Conservation (phyloP, 2,113 vertebrate species). For the Labeo rohita region DNA sequence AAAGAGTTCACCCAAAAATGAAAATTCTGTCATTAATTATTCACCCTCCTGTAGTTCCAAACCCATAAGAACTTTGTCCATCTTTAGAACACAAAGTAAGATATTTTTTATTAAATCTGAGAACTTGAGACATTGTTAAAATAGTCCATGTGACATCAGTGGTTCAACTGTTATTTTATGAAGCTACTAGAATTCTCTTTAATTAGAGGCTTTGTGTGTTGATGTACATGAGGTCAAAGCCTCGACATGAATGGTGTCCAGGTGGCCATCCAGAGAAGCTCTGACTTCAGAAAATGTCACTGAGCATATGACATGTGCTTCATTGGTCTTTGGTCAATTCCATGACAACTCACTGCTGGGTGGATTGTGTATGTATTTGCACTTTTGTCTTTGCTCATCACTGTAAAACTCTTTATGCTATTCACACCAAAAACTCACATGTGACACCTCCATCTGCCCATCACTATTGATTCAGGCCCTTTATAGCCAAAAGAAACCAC, state of each 20-base stretch:
- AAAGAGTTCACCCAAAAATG: too few species aligned
- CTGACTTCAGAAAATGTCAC: slow-evolving; percentile 79
- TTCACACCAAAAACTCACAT: not conserved
- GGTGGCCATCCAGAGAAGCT: not conserved
- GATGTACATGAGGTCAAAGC: slow-evolving; percentile 33
- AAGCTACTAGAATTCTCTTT: not conserved
- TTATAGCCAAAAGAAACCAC: not conserved
- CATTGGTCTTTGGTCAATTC: slow-evolving; percentile 79
- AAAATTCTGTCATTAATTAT: too few species aligned
- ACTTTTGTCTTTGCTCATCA: slow-evolving; percentile 14
- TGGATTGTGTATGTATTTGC: slow-evolving; percentile 34
- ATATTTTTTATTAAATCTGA: too few species aligned
- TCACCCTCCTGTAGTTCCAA: too few species aligned
- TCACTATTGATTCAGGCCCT: not conserved
- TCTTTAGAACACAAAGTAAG: too few species aligned
- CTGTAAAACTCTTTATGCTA: not conserved
- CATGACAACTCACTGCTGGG: slow-evolving; percentile 70
- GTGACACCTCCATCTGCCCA: not conserved
- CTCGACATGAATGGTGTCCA: not conserved
- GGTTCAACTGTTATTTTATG: too few species aligned
- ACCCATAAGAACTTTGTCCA: too few species aligned
- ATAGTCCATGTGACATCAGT: too few species aligned
- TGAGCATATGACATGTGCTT: slow-evolving; percentile 91
- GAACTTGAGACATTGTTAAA: too few species aligned
- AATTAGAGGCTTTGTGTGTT: not conserved